These are phyloP conservation scores for Globodera ellingtonae DNA, from an alignment of 1,140 invertebrate genomes.

Conservation along the genomic window DNA sequence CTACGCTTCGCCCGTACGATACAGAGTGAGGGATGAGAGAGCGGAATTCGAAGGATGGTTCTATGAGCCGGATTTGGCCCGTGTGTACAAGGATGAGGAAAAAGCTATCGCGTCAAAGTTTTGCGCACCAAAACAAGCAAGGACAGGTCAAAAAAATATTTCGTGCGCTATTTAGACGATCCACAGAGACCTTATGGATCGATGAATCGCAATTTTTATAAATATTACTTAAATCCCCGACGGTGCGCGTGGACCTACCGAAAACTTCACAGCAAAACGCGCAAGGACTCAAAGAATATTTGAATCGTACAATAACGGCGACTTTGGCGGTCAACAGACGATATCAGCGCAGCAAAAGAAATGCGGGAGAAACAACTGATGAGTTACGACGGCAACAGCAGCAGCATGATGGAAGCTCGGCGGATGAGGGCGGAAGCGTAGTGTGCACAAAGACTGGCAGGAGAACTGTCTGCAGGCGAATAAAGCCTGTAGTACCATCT, in stretches of 20 bases:
- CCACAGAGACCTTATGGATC: constrained; percentile 15
- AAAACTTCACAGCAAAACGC: constrained; percentile 1
- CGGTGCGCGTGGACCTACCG: background rate
- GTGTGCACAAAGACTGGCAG: background rate
- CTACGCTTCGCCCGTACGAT: background rate
- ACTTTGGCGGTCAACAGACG: background rate
- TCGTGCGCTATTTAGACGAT: constrained; percentile 14
- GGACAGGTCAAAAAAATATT: constrained; percentile 23
- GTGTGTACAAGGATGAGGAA: constrained; percentile 1
- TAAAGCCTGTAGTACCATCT: no score
- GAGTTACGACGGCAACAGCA: background rate
- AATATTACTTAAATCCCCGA: background rate
- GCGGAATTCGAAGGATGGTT: constrained; percentile 11
- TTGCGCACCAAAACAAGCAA: background rate
- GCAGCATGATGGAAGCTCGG: background rate
- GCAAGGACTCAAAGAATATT: constrained; percentile 2
- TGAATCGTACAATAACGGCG: background rate
- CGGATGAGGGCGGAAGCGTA: background rate
- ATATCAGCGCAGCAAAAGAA: background rate
- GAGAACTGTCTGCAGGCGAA: no score
- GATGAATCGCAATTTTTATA: constrained; percentile 20
- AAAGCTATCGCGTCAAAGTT: background rate
- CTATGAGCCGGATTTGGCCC: constrained; percentile 4
- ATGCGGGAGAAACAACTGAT: background rate
- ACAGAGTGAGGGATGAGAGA: constrained; percentile 2